Evolutionary conservation across 2,797 vertebrate species (phyloP), one percentile per base, ranked within the genome.

Genomic region (Urocyon cinereoargenteus): DNA sequence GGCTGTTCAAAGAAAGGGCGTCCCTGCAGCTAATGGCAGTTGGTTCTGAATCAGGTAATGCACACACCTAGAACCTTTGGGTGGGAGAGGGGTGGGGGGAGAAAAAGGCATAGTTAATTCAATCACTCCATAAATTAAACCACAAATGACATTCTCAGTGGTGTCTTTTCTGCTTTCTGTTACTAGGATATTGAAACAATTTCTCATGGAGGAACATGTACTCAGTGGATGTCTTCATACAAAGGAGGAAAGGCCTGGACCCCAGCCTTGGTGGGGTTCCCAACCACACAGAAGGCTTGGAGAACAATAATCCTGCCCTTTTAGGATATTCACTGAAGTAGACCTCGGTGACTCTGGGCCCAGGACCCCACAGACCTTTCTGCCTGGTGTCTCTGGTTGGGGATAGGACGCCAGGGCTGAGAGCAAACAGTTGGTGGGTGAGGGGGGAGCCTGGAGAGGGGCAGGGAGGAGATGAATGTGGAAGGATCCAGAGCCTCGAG

Each of bases 141-240:
- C 21, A 31, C 24, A 57, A 28, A 34, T 24, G 14, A 21, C 66
- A 79, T 90, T 70, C 55, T 53, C 10, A 61, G 81, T 28, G 2
- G 81, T 28, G 2, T 14, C 15, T 36, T 53, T 93, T 88, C 79
- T 83, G 31, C 78, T 77, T 83, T 78, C 59, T 77, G 77, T 91
- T n/a, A 53, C 57, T 1, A 36, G 45, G 11, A 14, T 28, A 3
- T 93, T 64, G 57, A 59, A 61, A 62, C 28, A 73, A 70, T 45
- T 6, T 68, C 75, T 84, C 18, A 1, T 2, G 6, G 57, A 92
- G 51, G n/a, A 36, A n/a, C 13, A 77, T 26, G 40, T 70, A 78
- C 82, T 77, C 81, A 61, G 24, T 83, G 83, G 89, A 59, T 36
- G 59, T 40, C 18, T 22, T 73, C 3, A 34, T 1, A 77, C 26